Evolutionary conservation across 1,140 invertebrate genomes (phyloP).

Genomic region (Archegozetes longisetosus): DNA sequence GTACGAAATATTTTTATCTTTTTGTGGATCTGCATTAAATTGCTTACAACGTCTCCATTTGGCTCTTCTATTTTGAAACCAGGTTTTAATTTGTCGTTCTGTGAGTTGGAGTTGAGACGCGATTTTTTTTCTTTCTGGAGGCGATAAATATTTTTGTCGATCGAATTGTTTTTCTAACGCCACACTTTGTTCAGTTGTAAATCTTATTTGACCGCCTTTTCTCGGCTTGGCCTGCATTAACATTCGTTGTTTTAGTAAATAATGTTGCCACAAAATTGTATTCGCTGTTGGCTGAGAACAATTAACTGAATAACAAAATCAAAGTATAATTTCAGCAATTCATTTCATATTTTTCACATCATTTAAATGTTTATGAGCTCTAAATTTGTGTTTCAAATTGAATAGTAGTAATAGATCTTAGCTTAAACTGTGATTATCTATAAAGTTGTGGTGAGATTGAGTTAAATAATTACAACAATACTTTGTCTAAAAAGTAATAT

Average conservation of each 20-base stretch:
- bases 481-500: too few species aligned
- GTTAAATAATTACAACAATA: too few species aligned
- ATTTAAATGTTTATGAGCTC: too few species aligned
- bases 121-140: conserved; percentile 81
- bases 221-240: conserved; percentile 10
- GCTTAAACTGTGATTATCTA: too few species aligned
- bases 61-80: conserved; percentile 41
- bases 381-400: too few species aligned
- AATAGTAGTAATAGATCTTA: too few species aligned
- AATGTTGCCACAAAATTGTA: neutral
- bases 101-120: conserved; percentile 75
- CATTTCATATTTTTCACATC: too few species aligned
- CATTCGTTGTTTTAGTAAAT: conserved; percentile 1
- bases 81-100: conserved; percentile 70
- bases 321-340: too few species aligned
- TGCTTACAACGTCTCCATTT: conserved; percentile 21
- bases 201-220: conserved; percentile 28
- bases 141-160: conserved; percentile 82
- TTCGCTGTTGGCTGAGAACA: too few species aligned
- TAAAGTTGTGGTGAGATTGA: too few species aligned
- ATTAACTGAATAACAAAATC: too few species aligned
- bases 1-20: neutral
- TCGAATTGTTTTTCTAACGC: conserved; percentile 87
- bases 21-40: neutral
- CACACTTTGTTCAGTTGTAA: conserved; percentile 85